Evolutionary conservation across 2,113 vertebrate genomes (phyloP), one percentile per base, ranked within the genome.

Genomic region (Boulengeromyrus knoepffleri): DNA sequence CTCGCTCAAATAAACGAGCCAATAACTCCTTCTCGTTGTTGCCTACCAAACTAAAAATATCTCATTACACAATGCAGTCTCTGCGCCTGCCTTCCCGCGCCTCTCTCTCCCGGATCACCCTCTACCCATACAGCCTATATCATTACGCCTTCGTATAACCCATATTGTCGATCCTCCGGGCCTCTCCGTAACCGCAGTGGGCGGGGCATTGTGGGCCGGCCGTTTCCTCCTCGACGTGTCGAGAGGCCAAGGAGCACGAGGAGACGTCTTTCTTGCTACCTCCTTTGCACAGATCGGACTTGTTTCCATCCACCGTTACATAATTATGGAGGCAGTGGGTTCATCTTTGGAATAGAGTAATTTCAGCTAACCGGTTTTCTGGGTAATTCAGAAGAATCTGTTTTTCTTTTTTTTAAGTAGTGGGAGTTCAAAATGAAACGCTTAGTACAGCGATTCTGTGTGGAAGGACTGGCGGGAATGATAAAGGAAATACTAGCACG

Each of bases 21-120:
- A 89, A 80, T 27, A 42, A 24, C 88, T 89, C 88, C 19, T 45
- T 83, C 89, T 58, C 42, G 0, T 85, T 42, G 39, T 84, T 56
- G 89, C 89, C 77, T 56, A 39, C 89, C 27, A 77, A 19, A 85
- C 89, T 89, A 89, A 89, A 89, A 85, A 89, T 89, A 89, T 85
- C 89, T 85, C 89, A 56, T 58, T 45, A 31, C 80, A 84, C 89
- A 85, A 84, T 39, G n/a, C 80, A 42, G 77, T 62, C 53, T 49
- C 52, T 53, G 77, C 39, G 50, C 52, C 80, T 85, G 89, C 89
- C 52, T 85, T 52, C 24, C 77, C 52, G 24, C 46, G 87, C 17
- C 21, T 85, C 77, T 66, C n/a, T 85, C 74, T 49, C 52, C 86
- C 36, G 5, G 5, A 47, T n/a, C 89, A 70, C 45, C 58, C 45